These are phyloP conservation scores for Brachyhypopomus occidentalis DNA, from an alignment of 2,113 vertebrate species.

Conservation along the genomic window DNA sequence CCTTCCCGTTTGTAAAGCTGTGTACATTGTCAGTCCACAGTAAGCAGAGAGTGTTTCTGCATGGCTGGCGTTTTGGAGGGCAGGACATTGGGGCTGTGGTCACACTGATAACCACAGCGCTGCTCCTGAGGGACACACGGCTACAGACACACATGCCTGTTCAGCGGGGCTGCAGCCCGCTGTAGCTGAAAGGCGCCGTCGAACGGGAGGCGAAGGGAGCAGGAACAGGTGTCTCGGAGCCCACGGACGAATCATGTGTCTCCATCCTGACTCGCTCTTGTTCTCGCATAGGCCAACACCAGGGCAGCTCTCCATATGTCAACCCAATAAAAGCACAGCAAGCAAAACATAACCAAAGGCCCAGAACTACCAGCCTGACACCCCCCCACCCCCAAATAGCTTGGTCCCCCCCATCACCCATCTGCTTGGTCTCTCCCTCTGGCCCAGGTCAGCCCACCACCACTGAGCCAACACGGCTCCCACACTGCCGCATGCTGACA, in stretches of 20 bases:
- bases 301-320: background rate
- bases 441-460: slow-evolving; percentile 2
- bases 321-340: slow-evolving; percentile 30
- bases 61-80: slow-evolving; percentile 16
- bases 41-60: slow-evolving; percentile 32
- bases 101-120: slow-evolving; percentile 4
- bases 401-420: slow-evolving; percentile 10
- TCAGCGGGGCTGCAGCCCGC: background rate
- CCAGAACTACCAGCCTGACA: slow-evolving; percentile 38
- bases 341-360: slow-evolving; percentile 41
- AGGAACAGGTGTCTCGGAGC: background rate
- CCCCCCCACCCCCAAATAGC: slow-evolving; percentile 33
- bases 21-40: slow-evolving; percentile 16
- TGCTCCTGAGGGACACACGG: background rate
- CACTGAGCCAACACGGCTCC: background rate
- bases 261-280: background rate
- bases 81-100: slow-evolving; percentile 26
- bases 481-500: background rate
- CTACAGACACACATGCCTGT: slow-evolving; percentile 20
- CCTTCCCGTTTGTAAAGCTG: slow-evolving; percentile 11
- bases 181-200: background rate
- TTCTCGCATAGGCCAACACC: slow-evolving; percentile 14
- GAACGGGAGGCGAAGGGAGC: background rate
- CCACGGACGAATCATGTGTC: background rate
- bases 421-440: background rate